Evolutionary conservation across 2,113 vertebrate species (phyloP).

Genomic region (Plecturocebus donacophilus): DNA sequence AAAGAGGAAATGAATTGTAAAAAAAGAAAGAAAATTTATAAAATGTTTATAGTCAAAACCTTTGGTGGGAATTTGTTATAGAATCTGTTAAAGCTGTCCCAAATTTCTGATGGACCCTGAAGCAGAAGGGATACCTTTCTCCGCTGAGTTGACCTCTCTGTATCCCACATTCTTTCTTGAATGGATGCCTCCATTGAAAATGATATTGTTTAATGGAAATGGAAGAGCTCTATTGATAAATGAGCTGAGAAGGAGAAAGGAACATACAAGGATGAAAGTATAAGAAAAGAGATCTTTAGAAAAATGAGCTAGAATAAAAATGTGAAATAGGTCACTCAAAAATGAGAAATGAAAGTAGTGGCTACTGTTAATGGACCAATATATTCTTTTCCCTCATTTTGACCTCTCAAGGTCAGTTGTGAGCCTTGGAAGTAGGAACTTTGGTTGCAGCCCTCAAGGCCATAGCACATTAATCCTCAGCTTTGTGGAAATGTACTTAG

Average conservation of each 20-base stretch:
- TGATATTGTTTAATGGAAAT: neutral
- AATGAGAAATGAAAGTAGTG: neutral
- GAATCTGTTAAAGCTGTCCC: neutral
- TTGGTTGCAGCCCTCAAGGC: neutral
- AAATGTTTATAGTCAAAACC: neutral
- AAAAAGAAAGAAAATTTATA: neutral
- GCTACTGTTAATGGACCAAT: neutral
- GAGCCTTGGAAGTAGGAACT: neutral
- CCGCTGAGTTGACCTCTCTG: neutral
- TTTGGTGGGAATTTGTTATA: neutral
- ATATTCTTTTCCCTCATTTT: neutral
- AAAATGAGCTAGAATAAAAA: neutral
- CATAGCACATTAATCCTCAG: neutral
- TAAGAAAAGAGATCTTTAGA: neutral
- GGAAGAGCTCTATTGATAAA: neutral
- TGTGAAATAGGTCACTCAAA: neutral
- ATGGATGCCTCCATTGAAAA: neutral
- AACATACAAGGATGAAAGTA: neutral
- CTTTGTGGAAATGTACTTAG: neutral
- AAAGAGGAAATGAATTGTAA: neutral
- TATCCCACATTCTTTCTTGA: neutral
- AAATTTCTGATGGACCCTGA: neutral
- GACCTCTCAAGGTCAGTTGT: neutral
- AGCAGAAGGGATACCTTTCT: rapidly evolving
- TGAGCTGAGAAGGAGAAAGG: neutral